These are phyloP conservation scores for Ochropleura leucogaster DNA, from an alignment of 2,888 invertebrate genomes.

Conservation along the genomic window DNA sequence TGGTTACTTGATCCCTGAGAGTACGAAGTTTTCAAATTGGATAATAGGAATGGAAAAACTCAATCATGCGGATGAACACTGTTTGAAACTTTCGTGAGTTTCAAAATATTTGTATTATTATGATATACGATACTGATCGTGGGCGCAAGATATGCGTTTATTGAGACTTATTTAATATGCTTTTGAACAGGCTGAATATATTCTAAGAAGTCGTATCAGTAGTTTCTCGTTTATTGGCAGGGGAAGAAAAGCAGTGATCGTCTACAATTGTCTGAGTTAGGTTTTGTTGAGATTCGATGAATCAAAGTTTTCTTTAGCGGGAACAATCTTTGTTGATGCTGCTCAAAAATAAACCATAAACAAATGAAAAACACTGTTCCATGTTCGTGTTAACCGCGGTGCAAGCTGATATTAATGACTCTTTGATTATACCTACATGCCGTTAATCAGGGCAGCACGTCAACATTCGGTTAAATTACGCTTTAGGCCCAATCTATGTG, in stretches of 20 bases:
- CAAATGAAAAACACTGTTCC: slow-evolving; percentile 9
- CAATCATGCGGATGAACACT: slow-evolving; percentile 55
- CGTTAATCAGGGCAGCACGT: slow-evolving; percentile 9
- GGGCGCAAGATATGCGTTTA: slow-evolving; percentile 14
- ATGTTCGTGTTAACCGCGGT: slow-evolving; percentile 9
- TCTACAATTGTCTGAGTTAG: neutral
- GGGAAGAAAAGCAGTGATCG: neutral
- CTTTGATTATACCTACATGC: slow-evolving; percentile 34
- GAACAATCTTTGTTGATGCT: neutral
- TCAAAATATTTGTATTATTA: slow-evolving; percentile 41
- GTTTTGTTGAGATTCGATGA: neutral
- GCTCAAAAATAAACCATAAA: slow-evolving; percentile 18
- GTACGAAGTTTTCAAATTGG: slow-evolving; percentile 59
- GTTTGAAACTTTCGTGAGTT: slow-evolving; percentile 48
- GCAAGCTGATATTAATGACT: slow-evolving; percentile 37
- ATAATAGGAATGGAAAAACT: slow-evolving; percentile 57
- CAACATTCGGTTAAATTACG: slow-evolving; percentile 17
- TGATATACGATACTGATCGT: slow-evolving; percentile 25
- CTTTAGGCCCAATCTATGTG: slow-evolving; percentile 8
- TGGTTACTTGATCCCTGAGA: slow-evolving; percentile 52
- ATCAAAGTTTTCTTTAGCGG: neutral
- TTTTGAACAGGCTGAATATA: neutral
- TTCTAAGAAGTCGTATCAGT: too few species aligned
- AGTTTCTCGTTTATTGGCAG: neutral
- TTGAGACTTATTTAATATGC: slow-evolving; percentile 9